Evolutionary conservation across 1,140 invertebrate species (phyloP).

Genomic region (Papilio glaucus): DNA sequence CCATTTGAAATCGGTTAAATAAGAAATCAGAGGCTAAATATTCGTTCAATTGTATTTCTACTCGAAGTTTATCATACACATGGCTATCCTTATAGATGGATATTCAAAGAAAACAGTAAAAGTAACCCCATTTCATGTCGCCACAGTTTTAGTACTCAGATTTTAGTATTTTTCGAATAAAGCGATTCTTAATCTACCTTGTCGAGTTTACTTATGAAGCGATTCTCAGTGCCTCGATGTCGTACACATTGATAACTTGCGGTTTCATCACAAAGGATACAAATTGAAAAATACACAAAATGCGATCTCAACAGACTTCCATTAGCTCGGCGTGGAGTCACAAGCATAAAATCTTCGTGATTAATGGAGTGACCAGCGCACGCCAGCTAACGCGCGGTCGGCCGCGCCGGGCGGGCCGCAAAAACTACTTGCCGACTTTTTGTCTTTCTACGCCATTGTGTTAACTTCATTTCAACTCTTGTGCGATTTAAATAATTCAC

Average conservation of each 20-base stretch:
- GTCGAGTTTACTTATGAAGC: no score
- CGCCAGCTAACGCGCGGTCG: constrained; percentile 46
- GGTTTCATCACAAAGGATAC: neutral
- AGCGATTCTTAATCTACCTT: no score
- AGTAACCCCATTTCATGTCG: no score
- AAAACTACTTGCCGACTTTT: constrained; percentile 15
- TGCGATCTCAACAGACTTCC: neutral
- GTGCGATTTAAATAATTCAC: constrained; percentile 31
- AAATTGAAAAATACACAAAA: constrained; percentile 5
- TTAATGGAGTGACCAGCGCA: constrained; percentile 59
- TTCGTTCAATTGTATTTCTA: no score
- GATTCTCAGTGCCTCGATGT: neutral
- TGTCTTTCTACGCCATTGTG: constrained; percentile 12
- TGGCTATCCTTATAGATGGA: no score
- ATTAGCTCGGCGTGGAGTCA: neutral
- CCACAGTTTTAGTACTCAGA: no score
- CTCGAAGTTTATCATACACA: no score
- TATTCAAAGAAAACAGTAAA: no score
- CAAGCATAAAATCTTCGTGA: constrained; percentile 41
- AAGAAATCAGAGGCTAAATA: no score
- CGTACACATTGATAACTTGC: neutral
- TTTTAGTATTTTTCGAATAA: no score
- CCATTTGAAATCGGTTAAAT: no score
- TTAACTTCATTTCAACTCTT: constrained; percentile 35
- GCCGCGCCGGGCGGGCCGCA: constrained; percentile 27